Evolutionary conservation across 2,888 invertebrate species (phyloP).

Genomic region (Euspilapteryx auroguttella): DNA sequence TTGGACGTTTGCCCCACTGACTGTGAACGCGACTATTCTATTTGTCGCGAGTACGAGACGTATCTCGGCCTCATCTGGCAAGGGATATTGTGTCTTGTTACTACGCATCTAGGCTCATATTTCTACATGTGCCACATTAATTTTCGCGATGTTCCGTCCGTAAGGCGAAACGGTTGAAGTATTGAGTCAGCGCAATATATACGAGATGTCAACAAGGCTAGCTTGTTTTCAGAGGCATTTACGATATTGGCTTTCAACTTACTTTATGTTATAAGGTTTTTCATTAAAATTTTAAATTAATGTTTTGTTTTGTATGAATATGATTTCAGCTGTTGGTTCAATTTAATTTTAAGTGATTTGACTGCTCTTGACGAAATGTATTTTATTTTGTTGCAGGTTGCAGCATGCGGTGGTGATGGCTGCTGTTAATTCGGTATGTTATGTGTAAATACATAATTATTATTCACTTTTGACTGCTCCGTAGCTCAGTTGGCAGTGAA

Average conservation of each 20-base stretch:
- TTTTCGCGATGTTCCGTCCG: not conserved
- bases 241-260: conserved; percentile 25
- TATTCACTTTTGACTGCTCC: no score
- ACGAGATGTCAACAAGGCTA: conserved; percentile 42
- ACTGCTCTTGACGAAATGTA: no score
- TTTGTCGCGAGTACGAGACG: conserved; percentile 33
- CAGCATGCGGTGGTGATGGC: conserved; percentile 60
- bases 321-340: no score
- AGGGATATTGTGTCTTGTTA: conserved; percentile 14
- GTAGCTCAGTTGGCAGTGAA: no score
- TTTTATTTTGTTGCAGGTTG: conserved; percentile 20
- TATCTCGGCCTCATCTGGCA: conserved; percentile 19
- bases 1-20: conserved; percentile 59
- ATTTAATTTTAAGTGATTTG: no score
- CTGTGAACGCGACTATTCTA: conserved; percentile 42
- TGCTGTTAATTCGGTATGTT: conserved; percentile 67
- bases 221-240: conserved; percentile 26
- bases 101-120: not conserved
- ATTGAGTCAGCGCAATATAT: conserved; percentile 32
- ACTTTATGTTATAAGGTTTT: no score
- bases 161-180: no score
- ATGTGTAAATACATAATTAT: no score
- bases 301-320: no score
- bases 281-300: no score
- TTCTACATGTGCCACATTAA: not conserved